Conservation (phyloP, 2,888 invertebrate genomes). For the Lithophane leautieri region DNA sequence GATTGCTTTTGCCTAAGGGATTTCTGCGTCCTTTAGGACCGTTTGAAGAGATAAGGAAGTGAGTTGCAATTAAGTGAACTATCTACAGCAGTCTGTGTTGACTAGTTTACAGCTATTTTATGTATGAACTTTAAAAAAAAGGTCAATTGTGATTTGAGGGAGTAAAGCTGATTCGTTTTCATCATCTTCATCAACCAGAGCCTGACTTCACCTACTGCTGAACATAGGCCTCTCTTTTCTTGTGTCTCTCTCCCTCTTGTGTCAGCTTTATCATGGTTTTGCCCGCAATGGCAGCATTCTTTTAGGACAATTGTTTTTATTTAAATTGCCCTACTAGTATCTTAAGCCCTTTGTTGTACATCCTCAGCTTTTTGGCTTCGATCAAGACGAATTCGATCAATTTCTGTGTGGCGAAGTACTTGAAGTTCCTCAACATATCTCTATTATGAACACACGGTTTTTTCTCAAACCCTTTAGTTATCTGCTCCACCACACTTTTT, state of each 20-base stretch:
- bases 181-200: too few relatives aligned
- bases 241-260: too few relatives aligned
- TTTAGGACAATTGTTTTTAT: not conserved
- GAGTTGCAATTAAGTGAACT: not conserved
- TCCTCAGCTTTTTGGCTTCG: not conserved
- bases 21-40: slow-evolving; percentile 32
- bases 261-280: too few relatives aligned
- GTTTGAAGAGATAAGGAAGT: slow-evolving; percentile 23
- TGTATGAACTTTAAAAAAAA: not conserved
- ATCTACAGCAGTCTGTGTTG: not conserved
- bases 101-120: not conserved
- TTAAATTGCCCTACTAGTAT: not conserved
- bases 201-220: too few relatives aligned
- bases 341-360: not conserved
- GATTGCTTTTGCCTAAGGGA: slow-evolving; percentile 52
- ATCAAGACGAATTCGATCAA: not conserved
- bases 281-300: not conserved
- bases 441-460: slow-evolving; percentile 35
- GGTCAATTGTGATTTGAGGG: not conserved
- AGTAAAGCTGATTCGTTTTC: too few relatives aligned
- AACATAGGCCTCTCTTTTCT: too few relatives aligned
- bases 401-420: not conserved
- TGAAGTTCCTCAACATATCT: slow-evolving; percentile 21
- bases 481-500: slow-evolving; percentile 37
- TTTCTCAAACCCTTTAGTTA: slow-evolving; percentile 23